Percentiles rank a stretch among this genome's conserved stretches.
These are phyloP conservation scores for Perca schrenkii DNA, from an alignment of 2,113 vertebrate species.

Conservation along the genomic window DNA sequence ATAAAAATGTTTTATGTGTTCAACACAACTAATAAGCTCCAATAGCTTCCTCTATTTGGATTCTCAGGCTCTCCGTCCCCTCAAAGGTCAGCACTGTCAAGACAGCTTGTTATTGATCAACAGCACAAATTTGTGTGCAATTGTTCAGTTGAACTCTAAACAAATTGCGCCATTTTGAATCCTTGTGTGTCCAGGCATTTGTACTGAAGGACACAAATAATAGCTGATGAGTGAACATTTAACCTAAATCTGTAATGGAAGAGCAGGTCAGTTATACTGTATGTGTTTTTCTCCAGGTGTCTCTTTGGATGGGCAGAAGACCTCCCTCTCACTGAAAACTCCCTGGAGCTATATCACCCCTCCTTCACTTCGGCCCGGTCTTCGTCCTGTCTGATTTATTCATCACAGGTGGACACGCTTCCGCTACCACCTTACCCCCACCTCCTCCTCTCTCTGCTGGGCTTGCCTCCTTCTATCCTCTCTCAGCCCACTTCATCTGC, in stretches of 20 bases:
- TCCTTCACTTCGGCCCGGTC: background rate
- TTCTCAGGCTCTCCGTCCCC: background rate
- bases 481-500: constrained; percentile 10
- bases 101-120: background rate
- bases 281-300: constrained; percentile 58
- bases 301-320: constrained; percentile 37
- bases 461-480: constrained; percentile 10
- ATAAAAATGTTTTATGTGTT: background rate
- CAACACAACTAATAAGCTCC: background rate
- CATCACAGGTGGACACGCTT: background rate
- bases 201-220: background rate
- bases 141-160: background rate
- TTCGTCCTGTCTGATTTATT: constrained; percentile 29
- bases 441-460: background rate
- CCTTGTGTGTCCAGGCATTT: background rate
- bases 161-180: background rate
- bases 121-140: background rate
- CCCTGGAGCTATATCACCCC: constrained; percentile 27
- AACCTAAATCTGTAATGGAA: background rate
- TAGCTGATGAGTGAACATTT: background rate
- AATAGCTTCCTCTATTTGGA: background rate
- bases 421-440: background rate
- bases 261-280: background rate
- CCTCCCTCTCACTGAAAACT: constrained; percentile 34
- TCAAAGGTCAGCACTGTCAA: background rate